Conservation (phyloP, 2,888 invertebrate species). For the Polydrusus cervinus region DNA sequence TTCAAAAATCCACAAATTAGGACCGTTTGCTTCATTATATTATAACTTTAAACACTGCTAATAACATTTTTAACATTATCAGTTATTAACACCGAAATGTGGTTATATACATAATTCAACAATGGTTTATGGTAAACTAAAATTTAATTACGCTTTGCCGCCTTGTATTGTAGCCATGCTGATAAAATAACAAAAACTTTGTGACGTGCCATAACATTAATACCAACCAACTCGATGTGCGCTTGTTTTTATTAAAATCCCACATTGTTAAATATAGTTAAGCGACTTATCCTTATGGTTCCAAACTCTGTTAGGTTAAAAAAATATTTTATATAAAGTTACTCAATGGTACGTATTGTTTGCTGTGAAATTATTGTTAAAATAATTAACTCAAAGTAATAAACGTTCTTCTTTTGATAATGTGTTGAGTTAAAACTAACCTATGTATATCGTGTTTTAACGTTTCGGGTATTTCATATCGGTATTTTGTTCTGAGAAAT, state of each 20-base stretch:
- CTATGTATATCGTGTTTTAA: background rate
- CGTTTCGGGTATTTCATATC: background rate
- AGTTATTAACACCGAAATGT: background rate
- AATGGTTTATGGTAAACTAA: slow-evolving; percentile 12
- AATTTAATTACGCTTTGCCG: slow-evolving; percentile 13
- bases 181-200: slow-evolving; percentile 20
- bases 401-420: too few relatives aligned
- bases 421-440: too few relatives aligned
- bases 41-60: too few relatives aligned
- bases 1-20: too few relatives aligned
- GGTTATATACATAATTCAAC: slow-evolving; percentile 8
- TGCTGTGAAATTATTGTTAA: background rate
- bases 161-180: slow-evolving; percentile 7
- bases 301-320: background rate
- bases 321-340: background rate
- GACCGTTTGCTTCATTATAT: too few relatives aligned
- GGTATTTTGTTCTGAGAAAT: background rate
- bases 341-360: slow-evolving; percentile 13
- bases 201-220: slow-evolving; percentile 21
- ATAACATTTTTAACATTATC: background rate
- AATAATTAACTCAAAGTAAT: background rate
- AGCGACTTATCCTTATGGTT: slow-evolving; percentile 12
- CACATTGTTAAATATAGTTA: background rate
- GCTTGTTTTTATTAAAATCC: slow-evolving; percentile 10
- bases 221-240: slow-evolving; percentile 1